phyloP scores from a whole-genome alignment of 2,888 invertebrate species.

The Diaphora mendica region DNA sequence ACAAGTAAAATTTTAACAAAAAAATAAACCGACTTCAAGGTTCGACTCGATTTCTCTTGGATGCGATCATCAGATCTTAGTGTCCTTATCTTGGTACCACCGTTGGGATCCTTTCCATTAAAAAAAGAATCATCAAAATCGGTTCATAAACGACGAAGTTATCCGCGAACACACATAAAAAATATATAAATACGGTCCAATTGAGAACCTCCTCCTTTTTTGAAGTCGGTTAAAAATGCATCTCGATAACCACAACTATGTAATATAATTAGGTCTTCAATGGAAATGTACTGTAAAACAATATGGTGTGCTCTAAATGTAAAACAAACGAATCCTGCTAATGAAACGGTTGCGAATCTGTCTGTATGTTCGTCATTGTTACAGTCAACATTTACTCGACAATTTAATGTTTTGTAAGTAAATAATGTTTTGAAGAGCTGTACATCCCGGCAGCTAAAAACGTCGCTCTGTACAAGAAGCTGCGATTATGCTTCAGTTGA shows the following conservation, averaged over 20 bases:
- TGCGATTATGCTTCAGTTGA: neutral
- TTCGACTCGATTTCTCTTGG: too few species aligned
- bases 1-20: too few species aligned
- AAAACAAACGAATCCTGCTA: conserved; percentile 70
- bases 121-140: too few species aligned
- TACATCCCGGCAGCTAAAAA: neutral
- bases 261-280: conserved; percentile 41
- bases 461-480: neutral
- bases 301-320: conserved; percentile 69
- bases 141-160: too few species aligned
- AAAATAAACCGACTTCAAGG: too few species aligned
- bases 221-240: too few species aligned
- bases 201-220: too few species aligned
- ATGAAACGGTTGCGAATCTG: conserved; percentile 65
- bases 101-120: too few species aligned
- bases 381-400: conserved; percentile 63
- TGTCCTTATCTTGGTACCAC: too few species aligned
- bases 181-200: too few species aligned
- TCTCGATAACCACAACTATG: neutral
- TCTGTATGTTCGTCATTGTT: conserved; percentile 58
- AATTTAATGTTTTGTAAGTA: conserved; percentile 68
- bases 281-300: conserved; percentile 76
- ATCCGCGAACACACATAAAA: too few species aligned
- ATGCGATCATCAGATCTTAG: too few species aligned
- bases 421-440: conserved; percentile 55